Percentiles rank a stretch among this genome's conserved stretches.
These are phyloP conservation scores for Callyntrura sp. DNA, from an alignment of 2,888 invertebrate species.

Conservation along the genomic window DNA sequence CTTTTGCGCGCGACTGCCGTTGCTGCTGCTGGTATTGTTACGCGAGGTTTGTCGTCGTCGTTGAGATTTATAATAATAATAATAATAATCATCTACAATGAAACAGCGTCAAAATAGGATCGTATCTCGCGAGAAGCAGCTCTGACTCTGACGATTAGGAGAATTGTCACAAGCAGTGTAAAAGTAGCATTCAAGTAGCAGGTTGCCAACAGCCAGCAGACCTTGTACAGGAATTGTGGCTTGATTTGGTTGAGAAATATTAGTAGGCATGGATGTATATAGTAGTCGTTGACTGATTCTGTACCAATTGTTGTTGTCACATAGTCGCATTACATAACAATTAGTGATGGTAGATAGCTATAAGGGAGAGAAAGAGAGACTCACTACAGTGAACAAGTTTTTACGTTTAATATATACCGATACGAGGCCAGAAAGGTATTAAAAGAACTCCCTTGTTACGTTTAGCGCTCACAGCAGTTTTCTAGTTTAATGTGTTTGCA, in stretches of 20 bases:
- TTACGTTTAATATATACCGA: not conserved
- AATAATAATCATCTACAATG: conserved; percentile 14
- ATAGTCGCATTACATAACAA: conserved; percentile 76
- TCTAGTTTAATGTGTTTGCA: not conserved
- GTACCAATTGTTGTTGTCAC: conserved; percentile 67
- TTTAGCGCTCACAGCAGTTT: not conserved
- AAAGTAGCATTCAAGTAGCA: conserved; percentile 1
- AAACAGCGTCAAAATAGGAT: conserved; percentile 43
- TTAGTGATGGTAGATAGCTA: conserved; percentile 59
- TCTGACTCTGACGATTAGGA: conserved; percentile 49
- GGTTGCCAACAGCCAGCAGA: conserved; percentile 36
- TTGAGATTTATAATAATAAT: not conserved
- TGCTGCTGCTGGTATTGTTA: conserved; percentile 19
- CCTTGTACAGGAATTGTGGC: conserved; percentile 77
- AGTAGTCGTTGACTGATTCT: conserved; percentile 49
- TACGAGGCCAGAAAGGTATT: not conserved
- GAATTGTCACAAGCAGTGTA: conserved; percentile 64
- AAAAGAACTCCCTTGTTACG: not conserved
- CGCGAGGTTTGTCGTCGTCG: conserved; percentile 24
- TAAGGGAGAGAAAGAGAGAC: conserved; percentile 7
- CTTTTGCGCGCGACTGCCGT: conserved; percentile 11
- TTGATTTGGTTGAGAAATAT: conserved; percentile 72
- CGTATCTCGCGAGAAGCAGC: not conserved
- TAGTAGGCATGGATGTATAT: conserved; percentile 17
- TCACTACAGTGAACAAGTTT: not conserved